Base-by-base conservation (phyloP, 2,113 vertebrate genomes). In the Perca schrenkii region DNA sequence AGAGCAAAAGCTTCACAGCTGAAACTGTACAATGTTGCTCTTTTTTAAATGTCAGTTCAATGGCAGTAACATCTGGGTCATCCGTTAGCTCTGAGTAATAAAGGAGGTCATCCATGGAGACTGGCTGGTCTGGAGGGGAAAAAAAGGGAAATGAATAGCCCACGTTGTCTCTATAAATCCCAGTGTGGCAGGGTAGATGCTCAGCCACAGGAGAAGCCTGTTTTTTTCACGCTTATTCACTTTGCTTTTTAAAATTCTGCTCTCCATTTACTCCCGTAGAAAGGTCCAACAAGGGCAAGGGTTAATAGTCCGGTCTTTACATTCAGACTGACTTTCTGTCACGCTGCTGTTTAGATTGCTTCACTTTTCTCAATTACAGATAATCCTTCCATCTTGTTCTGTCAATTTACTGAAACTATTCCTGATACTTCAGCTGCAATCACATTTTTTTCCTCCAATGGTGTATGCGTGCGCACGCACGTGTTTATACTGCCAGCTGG, bases 131-230 rank as follows among this genome's bases (percentile, higher is more conserved):
- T 84, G 69, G 8, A 73, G 47, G n/a, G 71, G 31, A 34, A 25
- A 67, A 88, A 77, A 62, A 6, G 68, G 66, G 13, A 76, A 90
- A 92, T 84, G 58, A 90, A 88, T 80, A 78, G 83, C 65, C 68
- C 65, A 70, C 7, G 8, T 86, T 93, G 81, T 86, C 75, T 36
- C 69, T 72, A 57, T 92, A 79, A 90, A 91, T 91, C 85, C 76
- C 52, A 28, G 43, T 69, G 57, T 72, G 79, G 71, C 66, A 57
- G 67, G 47, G 54, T 53, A 19, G 70, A 87, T 58, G 53, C 66
- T 84, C 16, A 17, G 62, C 31, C 60, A 49, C 15, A 34, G 47
- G 47, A 56, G 54, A 66, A 40, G 25, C 3, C 17, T 47, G 86
- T 74, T 88, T 54, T 86, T 85, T 28, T 83, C 53, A 22, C 16